A percentile compares a stretch with the other conserved stretches of the same genome.
These are phyloP conservation scores for Thalassophryne amazonica DNA, from an alignment of 2,797 vertebrate genomes.

Conservation along the genomic window DNA sequence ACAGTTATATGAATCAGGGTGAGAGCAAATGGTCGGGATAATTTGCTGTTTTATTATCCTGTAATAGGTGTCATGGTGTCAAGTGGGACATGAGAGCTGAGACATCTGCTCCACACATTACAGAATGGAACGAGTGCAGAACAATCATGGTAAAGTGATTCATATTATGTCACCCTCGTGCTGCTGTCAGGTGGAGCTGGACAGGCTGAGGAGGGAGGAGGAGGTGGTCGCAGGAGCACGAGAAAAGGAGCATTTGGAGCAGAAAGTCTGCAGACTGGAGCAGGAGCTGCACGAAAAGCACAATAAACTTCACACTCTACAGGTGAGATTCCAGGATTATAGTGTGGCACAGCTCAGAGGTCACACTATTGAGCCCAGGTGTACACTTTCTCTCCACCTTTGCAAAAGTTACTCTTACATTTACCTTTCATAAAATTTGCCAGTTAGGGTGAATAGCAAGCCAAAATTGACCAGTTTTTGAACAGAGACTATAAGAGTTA, in stretches of 20 bases:
- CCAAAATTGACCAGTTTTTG: no score
- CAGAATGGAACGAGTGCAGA: constrained; percentile 36
- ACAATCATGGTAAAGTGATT: constrained; percentile 42
- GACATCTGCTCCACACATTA: constrained; percentile 45
- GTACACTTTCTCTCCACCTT: no score
- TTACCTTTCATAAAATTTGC: no score
- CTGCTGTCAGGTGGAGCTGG: constrained; percentile 74
- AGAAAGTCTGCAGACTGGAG: constrained; percentile 57
- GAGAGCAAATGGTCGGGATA: constrained; percentile 9
- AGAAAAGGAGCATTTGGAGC: constrained; percentile 64
- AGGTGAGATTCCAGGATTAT: constrained; percentile 60
- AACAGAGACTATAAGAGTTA: no score
- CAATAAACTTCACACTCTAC: constrained; percentile 64
- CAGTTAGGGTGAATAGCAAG: no score
- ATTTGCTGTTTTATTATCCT: neutral
- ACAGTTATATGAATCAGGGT: constrained; percentile 7
- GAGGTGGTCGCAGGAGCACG: constrained; percentile 40
- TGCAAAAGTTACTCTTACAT: no score
- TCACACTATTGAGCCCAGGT: no score
- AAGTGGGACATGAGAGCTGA: constrained; percentile 36
- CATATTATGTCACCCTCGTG: constrained; percentile 33
- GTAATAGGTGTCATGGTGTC: no score
- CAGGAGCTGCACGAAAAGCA: constrained; percentile 64
- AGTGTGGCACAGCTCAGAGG: no score
- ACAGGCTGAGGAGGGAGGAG: constrained; percentile 67